A percentile compares a stretch with the other conserved stretches of the same genome.
phyloP scores from a whole-genome alignment of 2,797 vertebrate genomes.

The Falco novaeseelandiae region DNA sequence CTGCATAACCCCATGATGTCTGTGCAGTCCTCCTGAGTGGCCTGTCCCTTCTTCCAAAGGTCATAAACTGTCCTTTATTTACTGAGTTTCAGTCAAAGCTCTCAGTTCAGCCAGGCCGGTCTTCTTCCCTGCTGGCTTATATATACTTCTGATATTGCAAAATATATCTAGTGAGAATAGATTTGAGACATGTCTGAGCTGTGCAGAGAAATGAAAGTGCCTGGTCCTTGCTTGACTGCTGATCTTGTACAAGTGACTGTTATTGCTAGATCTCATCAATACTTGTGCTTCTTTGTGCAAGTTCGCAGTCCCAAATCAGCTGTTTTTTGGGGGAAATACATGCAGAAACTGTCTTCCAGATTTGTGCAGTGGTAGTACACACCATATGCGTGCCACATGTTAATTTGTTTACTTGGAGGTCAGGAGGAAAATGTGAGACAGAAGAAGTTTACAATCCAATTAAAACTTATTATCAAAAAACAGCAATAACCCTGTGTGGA shows the following conservation, averaged over 20 bases:
- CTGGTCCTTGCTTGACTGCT: background rate
- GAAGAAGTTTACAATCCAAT: background rate
- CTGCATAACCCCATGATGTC: too few relatives aligned
- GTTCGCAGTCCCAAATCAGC: background rate
- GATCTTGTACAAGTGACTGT: background rate
- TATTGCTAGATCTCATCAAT: background rate
- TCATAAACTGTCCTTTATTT: too few relatives aligned
- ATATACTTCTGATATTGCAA: background rate
- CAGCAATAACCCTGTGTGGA: background rate
- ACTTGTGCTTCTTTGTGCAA: background rate
- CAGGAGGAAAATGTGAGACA: background rate
- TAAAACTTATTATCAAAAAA: conserved; percentile 22
- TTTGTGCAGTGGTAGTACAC: background rate
- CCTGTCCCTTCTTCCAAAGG: too few relatives aligned
- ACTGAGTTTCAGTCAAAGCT: too few relatives aligned
- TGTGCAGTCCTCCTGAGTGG: too few relatives aligned
- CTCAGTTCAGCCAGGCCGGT: too few relatives aligned
- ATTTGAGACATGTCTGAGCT: background rate
- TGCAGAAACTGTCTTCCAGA: background rate
- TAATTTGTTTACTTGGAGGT: background rate
- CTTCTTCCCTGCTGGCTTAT: too few relatives aligned
- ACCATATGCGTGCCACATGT: background rate
- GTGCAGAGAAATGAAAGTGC: background rate
- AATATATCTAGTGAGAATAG: background rate
- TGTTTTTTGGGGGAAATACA: background rate